These are phyloP conservation scores for Hymenochirus boettgeri DNA, from an alignment of 2,113 vertebrate genomes.

Conservation along the genomic window DNA sequence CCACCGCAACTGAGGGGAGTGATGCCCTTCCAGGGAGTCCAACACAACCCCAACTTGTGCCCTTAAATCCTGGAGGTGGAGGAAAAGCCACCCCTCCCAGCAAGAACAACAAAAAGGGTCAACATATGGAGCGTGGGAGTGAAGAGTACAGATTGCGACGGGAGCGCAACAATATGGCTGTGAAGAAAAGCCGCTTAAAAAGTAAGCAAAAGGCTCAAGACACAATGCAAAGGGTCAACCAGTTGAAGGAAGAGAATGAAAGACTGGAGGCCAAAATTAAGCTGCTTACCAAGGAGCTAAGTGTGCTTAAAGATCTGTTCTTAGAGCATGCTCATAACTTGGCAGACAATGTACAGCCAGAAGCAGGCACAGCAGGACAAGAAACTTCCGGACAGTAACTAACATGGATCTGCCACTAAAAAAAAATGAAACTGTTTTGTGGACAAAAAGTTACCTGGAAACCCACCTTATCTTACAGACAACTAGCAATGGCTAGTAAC, in stretches of 20 bases:
- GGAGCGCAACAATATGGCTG: conserved; percentile 95
- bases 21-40: conserved; percentile 56
- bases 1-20: conserved; percentile 10
- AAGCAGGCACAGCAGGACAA: conserved; percentile 53
- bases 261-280: conserved; percentile 97
- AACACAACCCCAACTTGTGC: conserved; percentile 79
- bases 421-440: too few relatives aligned
- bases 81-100: conserved; percentile 78
- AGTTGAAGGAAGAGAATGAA: conserved; percentile 98
- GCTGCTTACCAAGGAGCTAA: conserved; percentile 93
- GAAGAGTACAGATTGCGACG: conserved; percentile 89
- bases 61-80: conserved; percentile 60
- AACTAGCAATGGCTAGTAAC: too few relatives aligned
- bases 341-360: conserved; percentile 80
- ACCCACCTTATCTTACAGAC: too few relatives aligned
- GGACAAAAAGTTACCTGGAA: too few relatives aligned
- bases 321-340: conserved; percentile 96
- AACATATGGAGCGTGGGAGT: conserved; percentile 79
- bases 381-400: conserved; percentile 55
- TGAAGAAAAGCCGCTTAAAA: conserved; percentile 95
- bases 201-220: conserved; percentile 97
- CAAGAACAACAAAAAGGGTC: conserved; percentile 82
- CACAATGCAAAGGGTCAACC: conserved; percentile 89
- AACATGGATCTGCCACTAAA: too few relatives aligned
- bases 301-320: conserved; percentile 96